Evolutionary conservation across 2,113 vertebrate genomes (phyloP).

Genomic region (Micronycteris hirsuta): DNA sequence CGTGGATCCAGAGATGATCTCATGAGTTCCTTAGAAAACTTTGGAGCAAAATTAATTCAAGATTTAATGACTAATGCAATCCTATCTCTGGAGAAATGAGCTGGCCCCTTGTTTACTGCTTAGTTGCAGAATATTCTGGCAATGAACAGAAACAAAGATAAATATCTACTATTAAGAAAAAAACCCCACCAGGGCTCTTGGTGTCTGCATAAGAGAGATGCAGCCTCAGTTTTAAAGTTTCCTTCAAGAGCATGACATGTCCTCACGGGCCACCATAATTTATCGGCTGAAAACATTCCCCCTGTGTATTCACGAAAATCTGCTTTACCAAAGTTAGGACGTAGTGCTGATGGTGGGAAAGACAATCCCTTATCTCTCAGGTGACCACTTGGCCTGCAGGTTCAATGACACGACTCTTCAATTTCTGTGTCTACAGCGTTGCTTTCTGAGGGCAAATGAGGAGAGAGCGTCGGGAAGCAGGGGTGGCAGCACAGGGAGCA

Average conservation of each 20-base stretch:
- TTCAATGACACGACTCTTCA: too few relatives aligned
- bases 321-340: not conserved
- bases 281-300: not conserved
- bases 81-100: slow-evolving; percentile 37
- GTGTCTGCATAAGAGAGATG: not conserved
- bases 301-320: not conserved
- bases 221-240: not conserved
- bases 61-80: slow-evolving; percentile 44
- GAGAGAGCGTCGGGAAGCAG: too few relatives aligned
- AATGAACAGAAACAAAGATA: slow-evolving; percentile 17
- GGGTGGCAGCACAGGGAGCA: too few relatives aligned
- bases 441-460: too few relatives aligned
- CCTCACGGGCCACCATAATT: not conserved
- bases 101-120: slow-evolving; percentile 26
- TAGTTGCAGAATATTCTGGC: slow-evolving; percentile 43
- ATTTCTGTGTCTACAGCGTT: too few relatives aligned
- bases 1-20: slow-evolving; percentile 55
- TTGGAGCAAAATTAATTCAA: slow-evolving; percentile 55
- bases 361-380: too few relatives aligned
- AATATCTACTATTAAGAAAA: slow-evolving; percentile 18
- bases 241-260: not conserved
- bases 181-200: not conserved
- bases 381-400: too few relatives aligned
- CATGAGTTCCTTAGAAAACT: slow-evolving; percentile 62
- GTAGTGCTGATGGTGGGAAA: not conserved